phyloP scores from a whole-genome alignment of 2,797 vertebrate species.

The Benthosema pterotum region DNA sequence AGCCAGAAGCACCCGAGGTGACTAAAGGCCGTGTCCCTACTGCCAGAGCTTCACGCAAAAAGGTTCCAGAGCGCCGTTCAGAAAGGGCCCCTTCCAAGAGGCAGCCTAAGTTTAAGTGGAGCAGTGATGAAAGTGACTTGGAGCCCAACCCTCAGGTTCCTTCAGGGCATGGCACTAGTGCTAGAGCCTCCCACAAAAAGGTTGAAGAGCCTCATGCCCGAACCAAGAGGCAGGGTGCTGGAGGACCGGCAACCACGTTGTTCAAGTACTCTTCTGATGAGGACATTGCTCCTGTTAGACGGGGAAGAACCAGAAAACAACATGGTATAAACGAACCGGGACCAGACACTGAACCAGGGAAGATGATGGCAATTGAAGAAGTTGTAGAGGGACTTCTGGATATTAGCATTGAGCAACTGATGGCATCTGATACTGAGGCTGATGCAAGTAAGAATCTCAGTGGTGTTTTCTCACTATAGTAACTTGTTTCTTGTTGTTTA shows the following conservation, averaged over 20 bases:
- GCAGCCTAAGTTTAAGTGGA: too few species aligned
- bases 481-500: too few species aligned
- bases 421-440: slow-evolving; percentile 69
- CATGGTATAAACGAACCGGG: slow-evolving; percentile 21
- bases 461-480: not conserved
- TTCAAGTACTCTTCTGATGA: too few species aligned
- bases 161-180: slow-evolving; percentile 39
- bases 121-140: slow-evolving; percentile 87
- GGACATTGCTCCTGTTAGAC: slow-evolving; percentile 55
- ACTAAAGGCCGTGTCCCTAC: slow-evolving; percentile 39
- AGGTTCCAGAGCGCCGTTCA: slow-evolving; percentile 24
- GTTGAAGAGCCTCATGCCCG: slow-evolving; percentile 31
- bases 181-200: slow-evolving; percentile 41
- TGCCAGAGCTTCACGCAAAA: slow-evolving; percentile 43
- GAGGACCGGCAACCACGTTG: slow-evolving; percentile 25
- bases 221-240: slow-evolving; percentile 48
- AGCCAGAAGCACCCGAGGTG: slow-evolving; percentile 40
- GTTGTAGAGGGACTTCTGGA: slow-evolving; percentile 67
- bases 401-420: slow-evolving; percentile 81
- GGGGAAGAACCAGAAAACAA: slow-evolving; percentile 61
- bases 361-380: slow-evolving; percentile 82
- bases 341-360: slow-evolving; percentile 69
- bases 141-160: slow-evolving; percentile 63
- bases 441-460: slow-evolving; percentile 34
- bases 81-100: slow-evolving; percentile 43